These are phyloP conservation scores for Echinometra lucunter DNA, from an alignment of 53 echinoderm and acorn worm genomes.

Conservation along the genomic window DNA sequence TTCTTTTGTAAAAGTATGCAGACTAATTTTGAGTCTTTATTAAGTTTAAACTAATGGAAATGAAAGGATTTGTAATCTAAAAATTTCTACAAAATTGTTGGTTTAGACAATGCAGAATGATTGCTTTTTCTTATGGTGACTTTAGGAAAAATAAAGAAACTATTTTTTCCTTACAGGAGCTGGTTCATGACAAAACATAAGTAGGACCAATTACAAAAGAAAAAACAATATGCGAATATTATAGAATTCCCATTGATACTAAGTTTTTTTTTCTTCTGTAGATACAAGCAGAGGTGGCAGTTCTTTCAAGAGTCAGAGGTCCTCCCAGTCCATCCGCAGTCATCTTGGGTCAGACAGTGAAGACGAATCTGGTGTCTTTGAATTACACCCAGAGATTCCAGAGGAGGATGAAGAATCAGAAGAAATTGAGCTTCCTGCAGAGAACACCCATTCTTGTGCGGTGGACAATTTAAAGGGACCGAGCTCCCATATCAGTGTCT, in stretches of 20 bases:
- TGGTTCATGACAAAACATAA: too few relatives aligned
- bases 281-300: constrained; percentile 20
- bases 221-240: background rate
- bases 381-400: background rate
- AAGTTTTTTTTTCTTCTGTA: background rate
- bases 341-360: constrained; percentile 54
- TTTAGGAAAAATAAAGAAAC: background rate
- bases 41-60: background rate
- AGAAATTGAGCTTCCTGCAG: background rate
- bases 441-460: background rate
- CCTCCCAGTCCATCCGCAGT: constrained; percentile 51
- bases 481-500: background rate
- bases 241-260: background rate
- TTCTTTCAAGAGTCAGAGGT: constrained; percentile 59
- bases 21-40: background rate
- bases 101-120: too few relatives aligned
- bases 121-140: background rate
- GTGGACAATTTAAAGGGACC: background rate
- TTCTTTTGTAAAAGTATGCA: background rate
- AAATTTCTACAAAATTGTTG: too few relatives aligned
- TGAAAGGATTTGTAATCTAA: background rate
- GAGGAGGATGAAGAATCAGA: constrained; percentile 49
- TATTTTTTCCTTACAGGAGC: background rate
- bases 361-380: constrained; percentile 54
- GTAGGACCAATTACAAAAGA: too few relatives aligned